A percentile compares a stretch with the other conserved stretches of the same genome.
These are phyloP conservation scores for Lithobates pipiens DNA, from an alignment of 2,797 vertebrate genomes.

Conservation along the genomic window DNA sequence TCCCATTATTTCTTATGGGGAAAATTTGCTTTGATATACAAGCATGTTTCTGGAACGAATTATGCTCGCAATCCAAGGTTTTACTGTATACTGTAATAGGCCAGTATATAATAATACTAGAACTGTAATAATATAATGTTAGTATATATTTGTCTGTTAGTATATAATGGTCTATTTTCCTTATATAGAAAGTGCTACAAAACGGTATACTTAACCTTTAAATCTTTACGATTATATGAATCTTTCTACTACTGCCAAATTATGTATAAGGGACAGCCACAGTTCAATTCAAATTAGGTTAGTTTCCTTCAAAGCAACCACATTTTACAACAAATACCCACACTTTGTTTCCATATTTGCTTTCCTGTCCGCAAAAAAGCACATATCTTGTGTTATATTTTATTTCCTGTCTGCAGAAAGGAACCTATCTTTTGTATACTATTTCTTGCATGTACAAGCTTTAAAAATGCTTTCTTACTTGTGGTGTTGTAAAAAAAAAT, in stretches of 20 bases:
- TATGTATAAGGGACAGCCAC: neutral
- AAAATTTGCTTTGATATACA: too few species aligned
- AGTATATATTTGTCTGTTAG: too few species aligned
- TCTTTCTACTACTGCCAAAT: neutral
- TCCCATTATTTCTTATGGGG: too few species aligned
- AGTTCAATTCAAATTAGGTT: neutral
- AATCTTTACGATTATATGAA: neutral
- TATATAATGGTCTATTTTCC: too few species aligned
- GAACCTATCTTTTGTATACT: too few species aligned
- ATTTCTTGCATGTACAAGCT: neutral
- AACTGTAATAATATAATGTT: too few species aligned
- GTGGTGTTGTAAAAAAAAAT: neutral
- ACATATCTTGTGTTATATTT: neutral
- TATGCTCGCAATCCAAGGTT: too few species aligned
- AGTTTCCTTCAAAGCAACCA: slow-evolving; percentile 13
- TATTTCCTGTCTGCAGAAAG: neutral
- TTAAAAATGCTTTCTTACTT: neutral
- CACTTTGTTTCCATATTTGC: slow-evolving; percentile 9
- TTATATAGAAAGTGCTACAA: too few species aligned
- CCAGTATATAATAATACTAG: too few species aligned
- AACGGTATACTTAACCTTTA: too few species aligned
- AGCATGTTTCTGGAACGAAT: too few species aligned
- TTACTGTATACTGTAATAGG: too few species aligned
- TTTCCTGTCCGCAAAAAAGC: neutral
- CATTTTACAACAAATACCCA: slow-evolving; percentile 8